These are phyloP conservation scores for Cordilura impudica DNA, from an alignment of 2,888 invertebrate genomes.

Conservation along the genomic window DNA sequence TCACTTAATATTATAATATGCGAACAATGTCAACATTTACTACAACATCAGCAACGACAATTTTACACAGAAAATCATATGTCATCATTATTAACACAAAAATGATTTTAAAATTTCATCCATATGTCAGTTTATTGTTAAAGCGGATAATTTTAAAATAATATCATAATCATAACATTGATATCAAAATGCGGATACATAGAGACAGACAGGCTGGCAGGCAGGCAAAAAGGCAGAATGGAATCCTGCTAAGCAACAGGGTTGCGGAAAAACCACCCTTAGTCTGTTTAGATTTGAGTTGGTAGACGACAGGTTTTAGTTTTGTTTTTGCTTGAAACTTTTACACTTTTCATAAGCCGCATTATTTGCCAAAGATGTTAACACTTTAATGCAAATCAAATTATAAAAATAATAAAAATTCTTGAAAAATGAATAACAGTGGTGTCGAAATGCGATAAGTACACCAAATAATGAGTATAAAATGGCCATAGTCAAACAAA, in stretches of 20 bases:
- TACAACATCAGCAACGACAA: conserved; percentile 15
- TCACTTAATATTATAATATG: conserved; percentile 70
- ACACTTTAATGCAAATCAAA: conserved; percentile 63
- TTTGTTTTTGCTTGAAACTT: conserved; percentile 36
- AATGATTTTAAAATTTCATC: conserved; percentile 76
- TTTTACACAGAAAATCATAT: conserved; percentile 77
- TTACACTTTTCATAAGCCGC: conserved; percentile 63
- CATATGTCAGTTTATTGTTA: conserved; percentile 71
- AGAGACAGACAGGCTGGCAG: too few relatives aligned
- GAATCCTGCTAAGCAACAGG: conserved; percentile 31
- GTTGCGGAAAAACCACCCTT: conserved; percentile 41
- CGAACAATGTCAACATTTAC: conserved; percentile 59
- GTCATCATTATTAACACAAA: conserved; percentile 78
- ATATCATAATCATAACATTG: conserved; percentile 75
- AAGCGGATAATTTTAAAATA: conserved; percentile 77
- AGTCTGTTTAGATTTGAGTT: conserved; percentile 4
- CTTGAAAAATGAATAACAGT: conserved; percentile 43
- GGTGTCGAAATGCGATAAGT: neutral
- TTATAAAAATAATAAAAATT: conserved; percentile 57
- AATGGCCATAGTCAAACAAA: too few relatives aligned
- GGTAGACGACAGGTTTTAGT: conserved; percentile 43
- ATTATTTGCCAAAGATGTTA: conserved; percentile 63
- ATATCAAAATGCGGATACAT: conserved; percentile 7
- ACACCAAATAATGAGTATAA: too few relatives aligned
- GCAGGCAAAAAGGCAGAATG: too few relatives aligned